phyloP scores from a whole-genome alignment of 2,797 vertebrate genomes.

The Odontamblyopus rebecca region DNA sequence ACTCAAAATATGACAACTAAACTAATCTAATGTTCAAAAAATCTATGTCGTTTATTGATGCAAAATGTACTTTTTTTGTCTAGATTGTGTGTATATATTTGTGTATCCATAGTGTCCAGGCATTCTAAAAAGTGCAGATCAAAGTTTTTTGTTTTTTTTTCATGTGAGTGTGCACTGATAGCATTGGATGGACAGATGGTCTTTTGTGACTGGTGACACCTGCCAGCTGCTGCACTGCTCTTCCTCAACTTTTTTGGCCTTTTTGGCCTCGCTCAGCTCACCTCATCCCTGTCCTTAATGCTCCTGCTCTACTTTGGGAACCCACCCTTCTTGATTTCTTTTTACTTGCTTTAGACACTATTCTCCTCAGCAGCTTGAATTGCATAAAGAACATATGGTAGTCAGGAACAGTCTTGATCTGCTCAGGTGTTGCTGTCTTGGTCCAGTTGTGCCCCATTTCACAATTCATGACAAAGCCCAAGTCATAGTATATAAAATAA shows the following conservation, averaged over 20 bases:
- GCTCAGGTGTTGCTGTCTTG: constrained; percentile 8
- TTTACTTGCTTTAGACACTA: constrained; percentile 19
- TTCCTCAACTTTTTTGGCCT: constrained; percentile 56
- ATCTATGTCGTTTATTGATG: too few species aligned
- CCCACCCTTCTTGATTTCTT: constrained; percentile 22
- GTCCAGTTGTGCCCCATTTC: not conserved
- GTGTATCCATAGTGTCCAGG: constrained; percentile 41
- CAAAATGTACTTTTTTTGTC: too few species aligned
- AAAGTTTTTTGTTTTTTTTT: constrained; percentile 71
- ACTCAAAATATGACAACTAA: too few species aligned
- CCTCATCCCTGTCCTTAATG: constrained; percentile 39
- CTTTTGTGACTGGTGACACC: constrained; percentile 98
- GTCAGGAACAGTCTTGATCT: not conserved
- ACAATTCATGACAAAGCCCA: not conserved
- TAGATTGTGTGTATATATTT: not conserved
- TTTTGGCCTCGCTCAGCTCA: constrained; percentile 36
- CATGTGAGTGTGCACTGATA: constrained; percentile 70
- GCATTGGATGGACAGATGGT: constrained; percentile 93
- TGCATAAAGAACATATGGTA: constrained; percentile 19
- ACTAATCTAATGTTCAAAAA: too few species aligned
- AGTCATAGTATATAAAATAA: not conserved
- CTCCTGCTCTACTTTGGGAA: constrained; percentile 8
- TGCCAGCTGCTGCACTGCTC: constrained; percentile 96
- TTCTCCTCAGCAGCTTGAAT: constrained; percentile 13
- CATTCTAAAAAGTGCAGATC: constrained; percentile 71